Conservation (phyloP, 2,888 invertebrate species). For the Volucella inflata region DNA sequence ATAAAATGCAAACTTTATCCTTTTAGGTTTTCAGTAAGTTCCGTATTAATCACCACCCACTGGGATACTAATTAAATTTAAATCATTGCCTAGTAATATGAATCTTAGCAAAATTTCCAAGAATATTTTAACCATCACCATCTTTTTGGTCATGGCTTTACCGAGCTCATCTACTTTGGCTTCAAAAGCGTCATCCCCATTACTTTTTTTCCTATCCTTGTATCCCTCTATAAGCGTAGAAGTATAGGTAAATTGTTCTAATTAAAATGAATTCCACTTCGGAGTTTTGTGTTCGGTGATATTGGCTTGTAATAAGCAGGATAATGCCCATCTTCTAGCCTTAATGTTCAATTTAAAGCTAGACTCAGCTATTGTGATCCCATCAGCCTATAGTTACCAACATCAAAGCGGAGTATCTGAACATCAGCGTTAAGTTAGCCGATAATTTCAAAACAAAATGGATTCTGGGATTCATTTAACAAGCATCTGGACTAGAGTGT, state of each 20-base stretch:
- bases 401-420: conserved; percentile 18
- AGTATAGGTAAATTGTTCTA: conserved; percentile 1
- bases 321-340: conserved; percentile 15
- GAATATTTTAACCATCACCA: conserved; percentile 6
- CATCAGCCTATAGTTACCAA: neutral
- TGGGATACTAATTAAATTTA: conserved; percentile 33
- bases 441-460: neutral
- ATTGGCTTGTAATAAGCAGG: conserved; percentile 40
- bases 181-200: neutral
- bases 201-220: too few species aligned
- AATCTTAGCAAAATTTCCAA: conserved; percentile 7
- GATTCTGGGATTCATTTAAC: neutral
- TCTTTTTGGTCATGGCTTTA: neutral
- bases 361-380: neutral
- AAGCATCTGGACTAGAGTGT: conserved; percentile 12
- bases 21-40: neutral
- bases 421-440: conserved; percentile 20
- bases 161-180: neutral
- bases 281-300: conserved; percentile 10
- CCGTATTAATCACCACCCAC: conserved; percentile 25
- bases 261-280: conserved; percentile 31
- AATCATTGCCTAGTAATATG: conserved; percentile 1
- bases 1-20: conserved; percentile 44
- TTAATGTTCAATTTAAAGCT: conserved; percentile 1
- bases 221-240: neutral